phyloP scores from a whole-genome alignment of 2,797 vertebrate species.

The Pagetopsis macropterus region DNA sequence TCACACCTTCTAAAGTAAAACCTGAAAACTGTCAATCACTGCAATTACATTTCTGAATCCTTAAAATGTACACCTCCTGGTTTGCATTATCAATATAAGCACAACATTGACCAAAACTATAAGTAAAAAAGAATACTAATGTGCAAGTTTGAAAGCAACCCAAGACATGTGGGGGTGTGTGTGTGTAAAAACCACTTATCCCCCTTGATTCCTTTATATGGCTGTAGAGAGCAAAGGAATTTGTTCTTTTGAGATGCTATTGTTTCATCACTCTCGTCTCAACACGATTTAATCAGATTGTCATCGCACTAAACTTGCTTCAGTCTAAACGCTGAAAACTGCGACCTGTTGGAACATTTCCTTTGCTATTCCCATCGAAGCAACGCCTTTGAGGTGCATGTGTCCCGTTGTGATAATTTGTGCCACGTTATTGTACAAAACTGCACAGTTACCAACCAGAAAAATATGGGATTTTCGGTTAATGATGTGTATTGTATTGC shows the following conservation, averaged over 20 bases:
- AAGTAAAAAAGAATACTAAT: background rate
- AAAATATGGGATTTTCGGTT: slow-evolving; percentile 26
- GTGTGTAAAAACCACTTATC: slow-evolving; percentile 56
- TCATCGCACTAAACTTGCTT: slow-evolving; percentile 58
- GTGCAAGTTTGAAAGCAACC: slow-evolving; percentile 1
- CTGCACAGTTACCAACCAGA: slow-evolving; percentile 19
- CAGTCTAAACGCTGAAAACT: slow-evolving; percentile 36
- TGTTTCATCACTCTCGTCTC: slow-evolving; percentile 53
- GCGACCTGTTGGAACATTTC: slow-evolving; percentile 42
- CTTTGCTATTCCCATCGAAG: slow-evolving; percentile 50
- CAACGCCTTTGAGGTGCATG: slow-evolving; percentile 55
- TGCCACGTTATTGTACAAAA: slow-evolving; percentile 12
- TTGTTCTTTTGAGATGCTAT: slow-evolving; percentile 43
- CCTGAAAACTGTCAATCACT: background rate
- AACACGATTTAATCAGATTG: slow-evolving; percentile 51
- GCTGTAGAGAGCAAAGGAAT: slow-evolving; percentile 43
- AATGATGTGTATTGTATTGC: slow-evolving; percentile 26
- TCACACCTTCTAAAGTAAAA: no score
- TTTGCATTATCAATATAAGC: background rate
- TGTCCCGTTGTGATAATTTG: slow-evolving; percentile 43
- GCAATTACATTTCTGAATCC: slow-evolving; percentile 1
- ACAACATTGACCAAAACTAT: background rate
- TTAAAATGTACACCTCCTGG: background rate
- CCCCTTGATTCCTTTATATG: slow-evolving; percentile 32
- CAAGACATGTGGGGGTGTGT: background rate